A percentile compares a stretch with the other conserved stretches of the same genome.
Evolutionary conservation across 64 coral and sea anemone genomes (phyloP).

Genomic region (Porites lutea): DNA sequence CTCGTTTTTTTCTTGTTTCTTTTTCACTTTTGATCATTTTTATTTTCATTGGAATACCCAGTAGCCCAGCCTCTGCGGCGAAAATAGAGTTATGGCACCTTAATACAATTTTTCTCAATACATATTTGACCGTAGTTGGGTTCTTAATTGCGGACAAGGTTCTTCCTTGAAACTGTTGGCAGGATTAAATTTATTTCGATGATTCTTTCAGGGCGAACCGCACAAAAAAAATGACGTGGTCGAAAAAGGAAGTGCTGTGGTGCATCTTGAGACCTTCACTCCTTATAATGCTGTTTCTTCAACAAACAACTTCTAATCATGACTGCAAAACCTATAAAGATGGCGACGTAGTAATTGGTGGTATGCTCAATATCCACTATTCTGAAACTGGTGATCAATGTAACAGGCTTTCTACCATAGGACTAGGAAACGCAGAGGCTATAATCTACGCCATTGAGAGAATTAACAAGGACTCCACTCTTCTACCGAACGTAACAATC

Average conservation of each 20-base stretch:
- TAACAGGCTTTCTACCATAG: neutral
- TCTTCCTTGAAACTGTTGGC: no score
- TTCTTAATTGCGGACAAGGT: no score
- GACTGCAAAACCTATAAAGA: slow-evolving; percentile 3
- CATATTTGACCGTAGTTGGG: no score
- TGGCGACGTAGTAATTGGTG: neutral
- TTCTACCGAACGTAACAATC: neutral
- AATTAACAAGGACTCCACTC: neutral
- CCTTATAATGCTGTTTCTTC: neutral
- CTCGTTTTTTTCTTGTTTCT: no score
- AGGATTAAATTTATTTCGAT: no score
- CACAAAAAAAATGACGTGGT: no score
- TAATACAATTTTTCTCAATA: no score
- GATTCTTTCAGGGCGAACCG: no score
- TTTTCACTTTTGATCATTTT: no score
- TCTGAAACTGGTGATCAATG: neutral
- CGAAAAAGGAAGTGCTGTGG: neutral
- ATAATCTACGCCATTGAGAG: slow-evolving; percentile 31
- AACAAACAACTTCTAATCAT: neutral
- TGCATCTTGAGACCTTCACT: neutral
- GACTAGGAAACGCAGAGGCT: slow-evolving; percentile 16
- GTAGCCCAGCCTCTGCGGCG: no score
- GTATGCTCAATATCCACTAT: neutral
- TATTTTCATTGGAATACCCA: no score
- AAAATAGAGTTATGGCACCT: no score